phyloP scores from a whole-genome alignment of 2,113 vertebrate species.

The Nibea albiflora region DNA sequence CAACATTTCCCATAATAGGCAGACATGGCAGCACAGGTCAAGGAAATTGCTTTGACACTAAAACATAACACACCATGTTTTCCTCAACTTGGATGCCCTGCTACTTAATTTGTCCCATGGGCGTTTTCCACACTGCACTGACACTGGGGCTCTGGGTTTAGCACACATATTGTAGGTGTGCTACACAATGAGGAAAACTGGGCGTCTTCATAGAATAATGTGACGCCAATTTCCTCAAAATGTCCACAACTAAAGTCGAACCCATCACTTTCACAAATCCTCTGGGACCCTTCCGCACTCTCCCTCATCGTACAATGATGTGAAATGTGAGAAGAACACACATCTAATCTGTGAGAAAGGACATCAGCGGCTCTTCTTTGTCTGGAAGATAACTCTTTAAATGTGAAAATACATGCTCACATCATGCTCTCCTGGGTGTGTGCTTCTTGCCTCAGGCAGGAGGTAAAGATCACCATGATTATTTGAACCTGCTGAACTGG shows the following conservation, averaged over 20 bases:
- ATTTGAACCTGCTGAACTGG: neutral
- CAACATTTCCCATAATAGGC: neutral
- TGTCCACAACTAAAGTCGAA: neutral
- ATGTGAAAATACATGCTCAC: neutral
- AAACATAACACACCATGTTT: neutral
- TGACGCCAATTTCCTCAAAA: neutral
- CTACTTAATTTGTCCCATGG: neutral
- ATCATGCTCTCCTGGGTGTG: neutral
- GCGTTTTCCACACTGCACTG: neutral
- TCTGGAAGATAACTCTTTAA: neutral
- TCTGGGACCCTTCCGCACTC: neutral
- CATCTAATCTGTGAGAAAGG: neutral
- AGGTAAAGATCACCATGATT: neutral
- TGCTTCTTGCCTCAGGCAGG: slow-evolving; percentile 18
- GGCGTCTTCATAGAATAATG: neutral
- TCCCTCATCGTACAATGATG: neutral
- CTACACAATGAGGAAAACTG: neutral
- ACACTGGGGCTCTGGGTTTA: neutral
- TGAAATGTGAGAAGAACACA: slow-evolving; percentile 2
- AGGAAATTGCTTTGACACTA: neutral
- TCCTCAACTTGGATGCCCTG: neutral
- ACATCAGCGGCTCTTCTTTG: neutral
- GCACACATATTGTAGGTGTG: neutral
- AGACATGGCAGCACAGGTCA: neutral
- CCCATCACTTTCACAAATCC: neutral